phyloP scores from a whole-genome alignment of 92 coral and sea anemone genomes.

The Umimayanthus kanabou region DNA sequence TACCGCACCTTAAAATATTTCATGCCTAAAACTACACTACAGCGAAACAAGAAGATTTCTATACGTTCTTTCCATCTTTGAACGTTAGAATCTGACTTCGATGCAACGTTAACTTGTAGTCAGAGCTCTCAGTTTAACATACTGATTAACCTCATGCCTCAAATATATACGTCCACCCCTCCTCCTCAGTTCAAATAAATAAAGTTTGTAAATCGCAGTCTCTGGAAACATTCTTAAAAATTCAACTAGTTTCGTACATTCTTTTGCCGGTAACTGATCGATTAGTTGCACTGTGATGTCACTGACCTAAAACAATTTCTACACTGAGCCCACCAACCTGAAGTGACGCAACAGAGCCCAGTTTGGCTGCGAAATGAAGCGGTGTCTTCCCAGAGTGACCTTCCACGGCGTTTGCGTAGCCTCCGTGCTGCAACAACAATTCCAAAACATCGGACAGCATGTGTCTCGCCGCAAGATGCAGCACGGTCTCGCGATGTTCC shows the following conservation, averaged over 20 bases:
- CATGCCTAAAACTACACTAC: too few species aligned
- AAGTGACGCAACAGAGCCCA: conserved; percentile 37
- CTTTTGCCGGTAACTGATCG: neutral
- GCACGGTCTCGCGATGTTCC: conserved; percentile 34
- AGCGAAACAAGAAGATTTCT: too few species aligned
- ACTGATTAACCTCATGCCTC: too few species aligned
- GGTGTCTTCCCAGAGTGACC: conserved; percentile 42
- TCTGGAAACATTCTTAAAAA: too few species aligned
- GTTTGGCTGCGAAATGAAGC: conserved; percentile 36
- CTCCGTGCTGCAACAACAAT: conserved; percentile 21
- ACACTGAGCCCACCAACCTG: conserved; percentile 7
- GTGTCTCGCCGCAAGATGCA: conserved; percentile 36
- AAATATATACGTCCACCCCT: too few species aligned
- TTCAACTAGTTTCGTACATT: neutral
- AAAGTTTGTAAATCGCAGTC: too few species aligned
- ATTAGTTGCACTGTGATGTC: neutral
- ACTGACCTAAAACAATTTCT: neutral
- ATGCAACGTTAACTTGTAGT: too few species aligned
- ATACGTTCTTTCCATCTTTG: too few species aligned
- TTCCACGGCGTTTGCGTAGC: conserved; percentile 31
- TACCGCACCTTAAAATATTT: too few species aligned
- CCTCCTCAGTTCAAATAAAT: too few species aligned
- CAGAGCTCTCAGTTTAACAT: too few species aligned
- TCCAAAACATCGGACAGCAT: conserved; percentile 42
- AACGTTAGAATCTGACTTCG: too few species aligned